A percentile compares a stretch with the other conserved stretches of the same genome.
Conservation (phyloP, 53 echinoderm and acorn worm species). For the Henricia sp. region DNA sequence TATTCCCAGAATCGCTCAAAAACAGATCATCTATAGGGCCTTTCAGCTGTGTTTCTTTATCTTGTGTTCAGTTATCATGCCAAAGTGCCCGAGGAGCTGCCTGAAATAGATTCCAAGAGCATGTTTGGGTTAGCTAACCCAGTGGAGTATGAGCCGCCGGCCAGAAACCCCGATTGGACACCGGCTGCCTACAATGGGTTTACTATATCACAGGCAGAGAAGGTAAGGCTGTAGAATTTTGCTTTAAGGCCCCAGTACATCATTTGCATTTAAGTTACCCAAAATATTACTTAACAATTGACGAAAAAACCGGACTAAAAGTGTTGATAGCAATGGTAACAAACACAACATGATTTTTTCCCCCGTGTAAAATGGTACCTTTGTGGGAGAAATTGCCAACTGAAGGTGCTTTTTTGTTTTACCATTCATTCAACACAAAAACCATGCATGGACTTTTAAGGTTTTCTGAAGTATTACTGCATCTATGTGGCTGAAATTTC, state of each 20-base stretch:
- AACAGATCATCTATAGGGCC: background rate
- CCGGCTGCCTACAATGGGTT: constrained; percentile 85
- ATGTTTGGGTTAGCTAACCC: constrained; percentile 85
- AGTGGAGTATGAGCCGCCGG: constrained; percentile 75
- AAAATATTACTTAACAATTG: no score
- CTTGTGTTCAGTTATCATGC: constrained; percentile 80
- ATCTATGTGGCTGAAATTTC: background rate
- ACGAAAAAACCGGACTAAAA: background rate
- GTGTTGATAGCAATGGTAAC: no score
- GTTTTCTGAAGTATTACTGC: background rate
- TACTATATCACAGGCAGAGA: constrained; percentile 34
- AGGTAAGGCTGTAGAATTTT: constrained; percentile 21
- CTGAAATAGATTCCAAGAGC: constrained; percentile 81
- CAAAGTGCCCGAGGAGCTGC: constrained; percentile 88
- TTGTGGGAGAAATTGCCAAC: background rate
- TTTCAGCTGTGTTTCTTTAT: no score
- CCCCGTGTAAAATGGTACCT: background rate
- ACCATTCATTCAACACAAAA: background rate
- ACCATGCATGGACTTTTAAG: no score
- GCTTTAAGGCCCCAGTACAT: background rate
- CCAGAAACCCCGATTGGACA: constrained; percentile 79
- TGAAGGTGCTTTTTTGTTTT: background rate
- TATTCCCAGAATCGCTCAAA: background rate
- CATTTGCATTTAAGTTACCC: no score
- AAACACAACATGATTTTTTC: background rate